These are phyloP conservation scores for Fopius arisanus DNA, from an alignment of 1,140 invertebrate genomes.

Conservation along the genomic window DNA sequence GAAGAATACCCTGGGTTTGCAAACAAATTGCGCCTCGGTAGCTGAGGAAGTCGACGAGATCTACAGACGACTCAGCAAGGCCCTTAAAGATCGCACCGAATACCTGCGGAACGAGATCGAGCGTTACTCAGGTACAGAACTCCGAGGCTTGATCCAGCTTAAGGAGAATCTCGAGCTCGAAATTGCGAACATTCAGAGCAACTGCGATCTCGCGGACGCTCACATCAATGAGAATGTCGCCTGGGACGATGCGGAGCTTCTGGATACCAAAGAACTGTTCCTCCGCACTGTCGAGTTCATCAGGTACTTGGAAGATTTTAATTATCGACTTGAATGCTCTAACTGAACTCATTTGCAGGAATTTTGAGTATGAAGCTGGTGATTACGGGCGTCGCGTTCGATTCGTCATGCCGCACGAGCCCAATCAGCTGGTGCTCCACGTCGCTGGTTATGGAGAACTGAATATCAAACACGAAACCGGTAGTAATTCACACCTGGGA, in stretches of 20 bases:
- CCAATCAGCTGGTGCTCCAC: slow-evolving; percentile 86
- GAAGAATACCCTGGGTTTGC: slow-evolving; percentile 83
- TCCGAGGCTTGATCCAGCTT: slow-evolving; percentile 82
- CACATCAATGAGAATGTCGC: slow-evolving; percentile 86
- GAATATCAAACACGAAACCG: slow-evolving; percentile 73
- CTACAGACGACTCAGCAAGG: slow-evolving; percentile 86
- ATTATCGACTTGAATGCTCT: too few relatives aligned
- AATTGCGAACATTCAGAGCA: slow-evolving; percentile 90
- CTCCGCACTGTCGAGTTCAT: slow-evolving; percentile 93
- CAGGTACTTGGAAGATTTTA: slow-evolving; percentile 48
- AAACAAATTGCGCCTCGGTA: slow-evolving; percentile 85
- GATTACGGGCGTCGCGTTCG: slow-evolving; percentile 87
- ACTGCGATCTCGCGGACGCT: slow-evolving; percentile 96
- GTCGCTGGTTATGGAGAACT: slow-evolving; percentile 87
- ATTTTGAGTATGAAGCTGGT: slow-evolving; percentile 90
- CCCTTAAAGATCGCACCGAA: slow-evolving; percentile 90
- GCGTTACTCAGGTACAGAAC: slow-evolving; percentile 83
- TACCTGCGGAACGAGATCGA: slow-evolving; percentile 89
- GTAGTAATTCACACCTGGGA: slow-evolving; percentile 53
- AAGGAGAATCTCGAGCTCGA: slow-evolving; percentile 94
- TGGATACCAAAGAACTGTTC: slow-evolving; percentile 95
- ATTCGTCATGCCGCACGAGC: slow-evolving; percentile 87
- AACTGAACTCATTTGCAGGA: slow-evolving; percentile 63
- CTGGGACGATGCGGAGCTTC: slow-evolving; percentile 88
- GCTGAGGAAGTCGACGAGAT: slow-evolving; percentile 93